phyloP scores from a whole-genome alignment of 37 sponge, comb jelly and placozoan species.

The Mnemiopsis leidyi region DNA sequence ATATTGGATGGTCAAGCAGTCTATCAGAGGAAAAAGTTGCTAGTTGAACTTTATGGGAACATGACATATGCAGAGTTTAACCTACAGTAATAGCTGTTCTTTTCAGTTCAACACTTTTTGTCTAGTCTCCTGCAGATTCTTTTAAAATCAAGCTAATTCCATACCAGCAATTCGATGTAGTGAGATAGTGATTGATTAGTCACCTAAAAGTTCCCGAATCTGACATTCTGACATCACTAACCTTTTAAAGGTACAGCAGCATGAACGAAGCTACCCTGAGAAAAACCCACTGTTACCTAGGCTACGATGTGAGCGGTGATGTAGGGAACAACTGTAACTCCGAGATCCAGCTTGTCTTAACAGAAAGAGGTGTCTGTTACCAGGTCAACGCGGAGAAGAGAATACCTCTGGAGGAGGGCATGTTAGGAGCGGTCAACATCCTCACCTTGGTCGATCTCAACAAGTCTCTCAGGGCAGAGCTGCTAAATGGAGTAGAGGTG shows the following conservation, averaged over 20 bases:
- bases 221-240: too few species aligned
- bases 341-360: neutral
- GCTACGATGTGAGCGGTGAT: neutral
- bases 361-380: slow-evolving; percentile 23
- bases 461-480: neutral
- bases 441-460: neutral
- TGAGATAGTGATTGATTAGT: too few species aligned
- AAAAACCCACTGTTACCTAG: neutral
- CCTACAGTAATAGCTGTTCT: neutral
- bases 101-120: too few species aligned
- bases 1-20: neutral
- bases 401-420: neutral
- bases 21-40: neutral
- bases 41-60: neutral
- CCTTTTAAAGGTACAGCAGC: neutral
- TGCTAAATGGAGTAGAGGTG: neutral
- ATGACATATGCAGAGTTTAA: neutral
- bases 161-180: too few species aligned
- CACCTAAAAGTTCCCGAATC: too few species aligned
- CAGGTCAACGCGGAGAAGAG: slow-evolving; percentile 21
- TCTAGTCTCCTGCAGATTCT: too few species aligned
- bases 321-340: neutral
- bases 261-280: neutral
- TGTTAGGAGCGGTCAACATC: neutral
- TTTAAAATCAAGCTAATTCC: too few species aligned